Evolutionary conservation across 2,113 vertebrate genomes (phyloP).

Genomic region (Cygnus buccinator): DNA sequence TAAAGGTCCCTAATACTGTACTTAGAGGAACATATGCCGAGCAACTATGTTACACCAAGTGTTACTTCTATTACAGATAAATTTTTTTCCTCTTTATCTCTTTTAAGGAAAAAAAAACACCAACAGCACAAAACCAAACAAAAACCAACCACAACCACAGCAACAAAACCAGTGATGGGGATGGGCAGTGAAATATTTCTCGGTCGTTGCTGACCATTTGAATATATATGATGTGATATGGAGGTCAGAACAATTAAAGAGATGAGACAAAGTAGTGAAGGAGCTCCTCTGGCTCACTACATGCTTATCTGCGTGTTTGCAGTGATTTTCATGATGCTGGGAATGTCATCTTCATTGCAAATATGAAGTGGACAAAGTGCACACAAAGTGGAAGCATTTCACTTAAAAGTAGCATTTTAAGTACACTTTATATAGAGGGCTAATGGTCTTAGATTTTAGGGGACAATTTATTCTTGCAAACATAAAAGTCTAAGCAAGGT

Average conservation of each 20-base stretch:
- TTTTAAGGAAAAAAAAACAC: neutral
- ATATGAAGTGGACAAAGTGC: accelerated
- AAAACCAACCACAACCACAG: neutral
- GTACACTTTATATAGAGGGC: neutral
- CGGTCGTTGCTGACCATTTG: neutral
- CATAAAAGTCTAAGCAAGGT: neutral
- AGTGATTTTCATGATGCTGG: neutral
- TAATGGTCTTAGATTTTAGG: neutral
- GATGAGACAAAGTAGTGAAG: neutral
- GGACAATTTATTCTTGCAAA: neutral
- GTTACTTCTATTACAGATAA: neutral
- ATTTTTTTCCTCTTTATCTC: neutral
- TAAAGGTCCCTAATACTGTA: neutral
- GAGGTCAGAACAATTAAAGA: neutral
- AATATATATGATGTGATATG: neutral
- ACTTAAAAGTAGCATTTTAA: neutral
- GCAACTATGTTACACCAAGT: neutral
- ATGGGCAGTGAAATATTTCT: neutral
- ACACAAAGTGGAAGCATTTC: neutral
- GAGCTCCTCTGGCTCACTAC: neutral
- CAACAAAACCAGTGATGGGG: neutral
- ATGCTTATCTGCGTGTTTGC: neutral
- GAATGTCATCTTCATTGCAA: neutral
- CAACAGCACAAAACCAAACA: neutral
- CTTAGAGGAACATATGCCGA: neutral